Base-by-base conservation (phyloP, 1,140 invertebrate genomes). In the Cherax destructor region DNA sequence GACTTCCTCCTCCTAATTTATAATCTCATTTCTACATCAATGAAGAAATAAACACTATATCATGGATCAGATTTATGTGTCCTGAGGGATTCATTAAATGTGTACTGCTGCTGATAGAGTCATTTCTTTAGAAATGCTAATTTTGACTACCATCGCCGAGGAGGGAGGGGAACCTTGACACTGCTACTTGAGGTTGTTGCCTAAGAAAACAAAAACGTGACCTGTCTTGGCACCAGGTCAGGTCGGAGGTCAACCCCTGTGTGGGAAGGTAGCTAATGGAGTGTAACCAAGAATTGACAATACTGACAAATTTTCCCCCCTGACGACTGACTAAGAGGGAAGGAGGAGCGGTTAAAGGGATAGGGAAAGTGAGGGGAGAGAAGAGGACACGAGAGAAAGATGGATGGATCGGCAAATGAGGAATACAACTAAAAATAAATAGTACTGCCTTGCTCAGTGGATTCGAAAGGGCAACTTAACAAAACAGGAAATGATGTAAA, bases 161-260 rank as follows among this genome's bases (percentile, higher is more conserved):
- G 52, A 56, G 52, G 52, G 11, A 7, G 3, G 52, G 52, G 3
- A 41, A 59, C 56, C 56, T 65, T 65, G 61, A 65, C 61, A 24
- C 4, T 30, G 30, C 79, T 69, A 41, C 41, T 1, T 24, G 24
- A 10, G 83, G 52, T 56, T 56, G 79, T 83, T 83, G 88, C 88
- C 88, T 90, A 90, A 84, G 88, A 90, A 90, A 90, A 90, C 88
- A 90, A 18, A 49, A 56, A 90, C 83, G 47, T 84, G 88, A 90
- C 81, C 88, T 61, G 74, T 41, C 72, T 18, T 59, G 50, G 59
- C 56, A 77, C 83, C 81, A 84, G 72, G 88, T 90, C 81, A 90
- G 88, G 88, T 90, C 88, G 85, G 21, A 84, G 83, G 88, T 84
- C 81, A 90, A 16, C 69, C 16, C 61, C n/a, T 47, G 78, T 72